phyloP scores from a whole-genome alignment of 2,113 vertebrate genomes.

The Sphyrna mokarran region DNA sequence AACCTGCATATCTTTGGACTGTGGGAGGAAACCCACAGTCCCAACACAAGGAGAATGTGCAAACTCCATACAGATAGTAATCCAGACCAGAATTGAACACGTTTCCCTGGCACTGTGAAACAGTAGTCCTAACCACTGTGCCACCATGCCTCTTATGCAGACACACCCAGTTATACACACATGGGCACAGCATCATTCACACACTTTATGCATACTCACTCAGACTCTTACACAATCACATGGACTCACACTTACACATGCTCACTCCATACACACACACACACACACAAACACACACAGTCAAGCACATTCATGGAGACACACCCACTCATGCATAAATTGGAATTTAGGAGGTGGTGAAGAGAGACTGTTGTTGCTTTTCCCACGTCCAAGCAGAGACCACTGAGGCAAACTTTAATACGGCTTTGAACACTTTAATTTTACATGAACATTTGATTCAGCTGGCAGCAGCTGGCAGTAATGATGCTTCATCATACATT shows the following conservation, averaged over 20 bases:
- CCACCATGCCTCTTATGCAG: too few relatives aligned
- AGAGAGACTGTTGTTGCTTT: not conserved
- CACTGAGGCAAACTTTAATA: not conserved
- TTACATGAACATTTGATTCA: not conserved
- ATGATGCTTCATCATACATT: not conserved
- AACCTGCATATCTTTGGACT: too few relatives aligned
- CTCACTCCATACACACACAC: not conserved
- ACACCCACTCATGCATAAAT: not conserved
- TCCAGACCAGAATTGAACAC: too few relatives aligned
- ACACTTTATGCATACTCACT: not conserved
- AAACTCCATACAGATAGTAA: too few relatives aligned
- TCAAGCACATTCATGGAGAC: not conserved
- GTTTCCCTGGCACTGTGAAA: too few relatives aligned
- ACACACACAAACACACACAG: not conserved
- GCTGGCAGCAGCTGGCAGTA: not conserved
- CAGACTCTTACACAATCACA: not conserved
- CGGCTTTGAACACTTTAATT: not conserved
- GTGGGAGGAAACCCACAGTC: too few relatives aligned
- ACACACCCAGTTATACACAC: not conserved
- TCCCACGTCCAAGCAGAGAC: not conserved
- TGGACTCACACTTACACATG: not conserved
- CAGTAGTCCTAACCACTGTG: too few relatives aligned
- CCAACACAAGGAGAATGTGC: too few relatives aligned
- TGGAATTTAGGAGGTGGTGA: not conserved
- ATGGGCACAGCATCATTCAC: not conserved